Evolutionary conservation across 2,113 vertebrate species (phyloP).

Genomic region (Triplophysa rosa): DNA sequence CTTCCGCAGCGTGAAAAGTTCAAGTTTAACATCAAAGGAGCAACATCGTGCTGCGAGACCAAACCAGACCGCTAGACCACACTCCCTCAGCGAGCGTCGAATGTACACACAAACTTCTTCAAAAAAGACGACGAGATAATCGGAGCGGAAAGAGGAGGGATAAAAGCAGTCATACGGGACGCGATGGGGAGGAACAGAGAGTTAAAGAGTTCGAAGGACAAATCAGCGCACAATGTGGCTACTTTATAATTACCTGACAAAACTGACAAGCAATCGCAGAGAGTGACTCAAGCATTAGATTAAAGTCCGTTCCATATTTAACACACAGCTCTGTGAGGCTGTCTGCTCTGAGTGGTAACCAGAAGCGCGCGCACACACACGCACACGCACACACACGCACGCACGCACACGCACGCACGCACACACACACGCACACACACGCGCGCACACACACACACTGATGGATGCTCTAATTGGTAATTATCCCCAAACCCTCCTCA

Average conservation of each 20-base stretch:
- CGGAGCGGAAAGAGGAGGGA: constrained; percentile 15
- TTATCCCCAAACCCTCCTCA: constrained; percentile 68
- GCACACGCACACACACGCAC: constrained; percentile 24
- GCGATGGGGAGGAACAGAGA: not conserved
- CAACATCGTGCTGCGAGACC: not conserved
- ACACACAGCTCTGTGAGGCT: constrained; percentile 63
- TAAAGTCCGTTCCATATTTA: constrained; percentile 73
- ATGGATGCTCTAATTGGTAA: constrained; percentile 73
- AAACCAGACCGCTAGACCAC: not conserved
- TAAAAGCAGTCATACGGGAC: not conserved
- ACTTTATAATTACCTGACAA: constrained; percentile 83
- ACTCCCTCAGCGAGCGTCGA: not conserved
- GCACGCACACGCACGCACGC: constrained; percentile 39
- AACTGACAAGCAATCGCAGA: constrained; percentile 72
- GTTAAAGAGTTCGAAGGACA: not conserved
- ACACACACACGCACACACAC: constrained; percentile 40
- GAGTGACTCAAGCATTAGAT: constrained; percentile 69
- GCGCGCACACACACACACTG: constrained; percentile 51
- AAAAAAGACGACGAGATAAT: not conserved
- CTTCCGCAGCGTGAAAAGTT: not conserved
- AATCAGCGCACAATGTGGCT: constrained; percentile 49
- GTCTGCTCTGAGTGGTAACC: constrained; percentile 60
- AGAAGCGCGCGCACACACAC: constrained; percentile 32
- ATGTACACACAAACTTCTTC: constrained; percentile 2
- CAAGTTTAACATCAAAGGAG: constrained; percentile 11